Conservation (phyloP, 1,140 invertebrate genomes). For the Lepidotrigona ventralis region DNA sequence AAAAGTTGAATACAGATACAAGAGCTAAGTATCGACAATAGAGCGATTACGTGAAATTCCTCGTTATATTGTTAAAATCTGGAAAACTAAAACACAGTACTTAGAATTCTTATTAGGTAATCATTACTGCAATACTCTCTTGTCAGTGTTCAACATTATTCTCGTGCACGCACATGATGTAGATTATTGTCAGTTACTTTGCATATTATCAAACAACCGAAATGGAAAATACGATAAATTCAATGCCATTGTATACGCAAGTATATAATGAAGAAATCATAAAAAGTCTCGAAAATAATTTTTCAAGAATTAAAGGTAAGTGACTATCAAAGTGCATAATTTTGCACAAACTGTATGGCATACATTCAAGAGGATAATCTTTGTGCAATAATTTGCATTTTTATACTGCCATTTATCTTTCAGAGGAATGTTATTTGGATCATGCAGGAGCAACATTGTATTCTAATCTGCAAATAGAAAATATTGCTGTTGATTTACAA, state of each 20-base stretch:
- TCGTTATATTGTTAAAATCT: too few species aligned
- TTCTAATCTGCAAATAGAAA: constrained; percentile 86
- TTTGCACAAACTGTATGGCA: background rate
- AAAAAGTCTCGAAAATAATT: constrained; percentile 62
- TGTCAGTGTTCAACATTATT: background rate
- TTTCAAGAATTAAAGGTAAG: constrained; percentile 66
- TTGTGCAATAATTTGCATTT: background rate
- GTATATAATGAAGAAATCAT: constrained; percentile 64
- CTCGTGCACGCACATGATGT: background rate
- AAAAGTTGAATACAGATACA: background rate
- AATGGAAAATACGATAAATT: constrained; percentile 60
- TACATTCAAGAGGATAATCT: background rate
- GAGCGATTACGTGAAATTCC: background rate
- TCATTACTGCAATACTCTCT: background rate
- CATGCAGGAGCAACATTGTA: constrained; percentile 94
- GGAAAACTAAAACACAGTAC: background rate
- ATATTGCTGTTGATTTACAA: constrained; percentile 84
- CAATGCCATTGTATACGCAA: constrained; percentile 44
- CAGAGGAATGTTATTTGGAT: constrained; percentile 92
- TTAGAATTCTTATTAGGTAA: constrained; percentile 26
- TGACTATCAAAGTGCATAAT: background rate
- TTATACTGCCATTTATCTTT: constrained; percentile 54
- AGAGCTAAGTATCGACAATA: too few species aligned
- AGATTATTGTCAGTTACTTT: background rate
- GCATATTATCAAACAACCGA: background rate